Evolutionary conservation across 92 coral and sea anemone genomes (phyloP).

Genomic region (Phenganax stokvisi): DNA sequence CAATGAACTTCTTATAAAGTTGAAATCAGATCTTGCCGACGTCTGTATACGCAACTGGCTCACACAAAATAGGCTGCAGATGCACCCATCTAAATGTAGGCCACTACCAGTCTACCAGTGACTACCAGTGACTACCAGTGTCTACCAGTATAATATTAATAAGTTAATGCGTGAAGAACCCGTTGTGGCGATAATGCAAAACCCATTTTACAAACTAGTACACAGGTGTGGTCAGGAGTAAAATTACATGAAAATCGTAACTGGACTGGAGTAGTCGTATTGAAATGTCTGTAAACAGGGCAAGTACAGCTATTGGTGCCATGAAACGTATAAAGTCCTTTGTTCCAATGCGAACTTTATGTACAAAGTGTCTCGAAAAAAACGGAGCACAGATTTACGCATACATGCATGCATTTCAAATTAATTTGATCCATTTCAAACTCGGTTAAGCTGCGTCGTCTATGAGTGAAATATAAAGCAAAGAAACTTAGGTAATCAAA

Average conservation of each 20-base stretch:
- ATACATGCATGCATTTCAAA: too few relatives aligned
- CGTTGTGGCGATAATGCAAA: constrained; percentile 2
- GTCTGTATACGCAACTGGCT: constrained; percentile 12
- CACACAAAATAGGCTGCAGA: constrained; percentile 26
- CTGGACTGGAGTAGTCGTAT: neutral
- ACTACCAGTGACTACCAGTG: too few relatives aligned
- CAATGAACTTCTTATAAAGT: constrained; percentile 14
- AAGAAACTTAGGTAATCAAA: too few relatives aligned
- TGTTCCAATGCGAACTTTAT: neutral
- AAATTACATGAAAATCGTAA: neutral
- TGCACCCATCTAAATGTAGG: constrained; percentile 23
- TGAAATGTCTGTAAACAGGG: neutral
- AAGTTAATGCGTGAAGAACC: neutral
- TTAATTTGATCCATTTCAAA: too few relatives aligned
- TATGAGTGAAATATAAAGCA: too few relatives aligned
- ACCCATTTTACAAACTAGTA: neutral
- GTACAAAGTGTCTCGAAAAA: too few relatives aligned
- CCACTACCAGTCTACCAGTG: neutral
- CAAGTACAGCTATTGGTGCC: neutral
- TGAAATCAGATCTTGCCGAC: constrained; percentile 15
- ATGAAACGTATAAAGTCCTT: neutral
- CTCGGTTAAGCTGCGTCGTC: too few relatives aligned
- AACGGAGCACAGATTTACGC: too few relatives aligned
- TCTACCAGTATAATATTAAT: neutral
- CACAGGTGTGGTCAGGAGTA: neutral